A percentile compares a stretch with the other conserved stretches of the same genome.
Conservation (phyloP, 2,113 vertebrate species). For the Rhabdornis inornatus region DNA sequence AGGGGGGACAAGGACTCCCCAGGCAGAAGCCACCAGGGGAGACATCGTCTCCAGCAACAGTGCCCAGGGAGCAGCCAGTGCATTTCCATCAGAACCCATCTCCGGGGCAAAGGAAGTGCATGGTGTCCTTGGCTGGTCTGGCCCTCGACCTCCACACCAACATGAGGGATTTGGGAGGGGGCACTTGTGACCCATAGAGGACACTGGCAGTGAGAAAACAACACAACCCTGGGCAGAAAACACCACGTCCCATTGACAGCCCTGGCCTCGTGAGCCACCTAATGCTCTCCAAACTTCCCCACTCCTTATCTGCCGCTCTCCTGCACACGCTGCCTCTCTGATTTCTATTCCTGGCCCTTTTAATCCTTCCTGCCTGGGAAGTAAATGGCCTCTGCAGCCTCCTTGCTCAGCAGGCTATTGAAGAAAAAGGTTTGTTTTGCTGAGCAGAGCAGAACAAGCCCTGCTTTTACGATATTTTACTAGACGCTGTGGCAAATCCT, state of each 20-base stretch:
- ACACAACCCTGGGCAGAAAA: not conserved
- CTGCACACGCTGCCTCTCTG: not conserved
- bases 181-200: not conserved
- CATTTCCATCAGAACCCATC: not conserved
- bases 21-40: not conserved
- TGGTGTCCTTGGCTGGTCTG: not conserved
- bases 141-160: not conserved
- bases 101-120: not conserved
- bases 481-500: slow-evolving; percentile 63
- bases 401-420: slow-evolving; percentile 44
- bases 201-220: not conserved
- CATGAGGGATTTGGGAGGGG: not conserved
- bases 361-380: slow-evolving; percentile 37
- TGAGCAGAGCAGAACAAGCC: slow-evolving; percentile 34
- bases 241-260: not conserved
- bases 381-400: slow-evolving; percentile 17
- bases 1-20: not conserved
- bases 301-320: not conserved
- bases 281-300: slow-evolving; percentile 44
- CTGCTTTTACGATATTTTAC: slow-evolving; percentile 65
- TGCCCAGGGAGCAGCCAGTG: accelerated
- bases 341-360: slow-evolving; percentile 38
- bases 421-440: slow-evolving; percentile 57
- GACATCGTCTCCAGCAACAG: not conserved
- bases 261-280: not conserved